Conservation (phyloP, 2,797 vertebrate genomes). For the Acipenser transmontanus region DNA sequence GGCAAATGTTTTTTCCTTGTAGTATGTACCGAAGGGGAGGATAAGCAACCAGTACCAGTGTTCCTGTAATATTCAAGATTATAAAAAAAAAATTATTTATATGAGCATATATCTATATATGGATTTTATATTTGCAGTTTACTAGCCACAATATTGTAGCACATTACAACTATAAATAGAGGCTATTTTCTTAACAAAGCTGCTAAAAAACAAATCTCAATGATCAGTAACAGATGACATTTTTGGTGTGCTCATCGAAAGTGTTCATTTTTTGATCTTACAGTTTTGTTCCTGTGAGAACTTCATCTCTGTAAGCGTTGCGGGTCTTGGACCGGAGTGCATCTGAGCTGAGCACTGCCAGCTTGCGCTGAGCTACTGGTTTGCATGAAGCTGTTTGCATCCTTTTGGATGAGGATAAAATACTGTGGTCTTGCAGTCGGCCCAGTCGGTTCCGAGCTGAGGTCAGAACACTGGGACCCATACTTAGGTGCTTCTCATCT, state of each 20-base stretch:
- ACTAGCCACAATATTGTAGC: too few species aligned
- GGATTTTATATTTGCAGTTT: too few species aligned
- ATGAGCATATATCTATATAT: too few species aligned
- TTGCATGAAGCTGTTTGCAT: constrained; percentile 42
- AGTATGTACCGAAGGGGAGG: constrained; percentile 35
- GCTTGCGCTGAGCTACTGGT: constrained; percentile 41
- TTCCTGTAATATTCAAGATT: constrained; percentile 38
- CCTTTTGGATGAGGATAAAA: constrained; percentile 37
- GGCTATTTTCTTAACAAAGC: too few species aligned
- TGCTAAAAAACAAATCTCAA: too few species aligned
- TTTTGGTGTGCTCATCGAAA: too few species aligned
- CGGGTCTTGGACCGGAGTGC: constrained; percentile 47
- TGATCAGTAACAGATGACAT: too few species aligned
- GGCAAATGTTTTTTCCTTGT: constrained; percentile 50
- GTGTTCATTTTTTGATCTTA: constrained; percentile 29
- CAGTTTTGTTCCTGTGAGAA: constrained; percentile 61
- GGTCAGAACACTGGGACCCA: constrained; percentile 20
- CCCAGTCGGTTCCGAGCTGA: constrained; percentile 29
- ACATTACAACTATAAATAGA: too few species aligned
- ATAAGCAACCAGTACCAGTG: constrained; percentile 38
- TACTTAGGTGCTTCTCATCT: constrained; percentile 41
- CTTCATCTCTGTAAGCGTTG: constrained; percentile 45
- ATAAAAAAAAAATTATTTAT: neutral
- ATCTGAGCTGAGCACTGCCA: constrained; percentile 59
- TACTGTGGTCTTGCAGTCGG: constrained; percentile 31